Conservation (phyloP, 2,797 vertebrate genomes). For the Enoplosus armatus region DNA sequence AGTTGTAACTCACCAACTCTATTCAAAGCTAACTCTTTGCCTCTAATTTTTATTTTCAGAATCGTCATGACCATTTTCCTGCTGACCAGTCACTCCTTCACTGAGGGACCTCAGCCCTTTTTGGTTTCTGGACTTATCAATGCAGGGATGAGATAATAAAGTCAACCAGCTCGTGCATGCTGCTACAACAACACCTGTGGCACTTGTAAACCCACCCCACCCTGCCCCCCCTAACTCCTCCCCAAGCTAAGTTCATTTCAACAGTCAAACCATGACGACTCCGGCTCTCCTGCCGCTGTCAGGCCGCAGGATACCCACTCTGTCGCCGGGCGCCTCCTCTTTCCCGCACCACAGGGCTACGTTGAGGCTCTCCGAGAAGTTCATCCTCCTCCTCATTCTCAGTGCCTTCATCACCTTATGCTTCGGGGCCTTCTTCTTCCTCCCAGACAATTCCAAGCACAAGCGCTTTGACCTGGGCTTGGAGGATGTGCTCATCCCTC, state of each 20-base stretch:
- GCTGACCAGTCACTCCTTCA: constrained; percentile 56
- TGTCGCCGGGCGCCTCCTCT: constrained; percentile 92
- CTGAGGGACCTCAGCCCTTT: constrained; percentile 58
- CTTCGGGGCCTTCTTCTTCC: constrained; percentile 99
- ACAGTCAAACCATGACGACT: constrained; percentile 88
- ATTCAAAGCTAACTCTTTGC: constrained; percentile 1
- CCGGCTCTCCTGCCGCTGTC: constrained; percentile 96
- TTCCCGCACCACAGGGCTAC: constrained; percentile 97
- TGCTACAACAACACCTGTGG: constrained; percentile 74
- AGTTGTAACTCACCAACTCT: not conserved
- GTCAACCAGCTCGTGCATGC: constrained; percentile 65
- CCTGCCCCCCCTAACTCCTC: constrained; percentile 8
- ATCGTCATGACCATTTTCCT: constrained; percentile 67
- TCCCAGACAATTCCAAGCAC: constrained; percentile 98
- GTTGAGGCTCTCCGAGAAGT: constrained; percentile 97
- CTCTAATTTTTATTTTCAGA: constrained; percentile 68
- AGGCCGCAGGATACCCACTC: constrained; percentile 94
- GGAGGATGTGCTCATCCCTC: constrained; percentile 97
- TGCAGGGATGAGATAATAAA: constrained; percentile 86
- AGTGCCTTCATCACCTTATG: constrained; percentile 99
- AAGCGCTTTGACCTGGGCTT: constrained; percentile 98
- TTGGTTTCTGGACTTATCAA: constrained; percentile 54
- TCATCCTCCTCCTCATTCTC: constrained; percentile 98
- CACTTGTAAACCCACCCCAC: constrained; percentile 60
- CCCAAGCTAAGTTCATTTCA: constrained; percentile 21